phyloP scores from a whole-genome alignment of 2,113 vertebrate genomes.

The Halcyon malimbica region DNA sequence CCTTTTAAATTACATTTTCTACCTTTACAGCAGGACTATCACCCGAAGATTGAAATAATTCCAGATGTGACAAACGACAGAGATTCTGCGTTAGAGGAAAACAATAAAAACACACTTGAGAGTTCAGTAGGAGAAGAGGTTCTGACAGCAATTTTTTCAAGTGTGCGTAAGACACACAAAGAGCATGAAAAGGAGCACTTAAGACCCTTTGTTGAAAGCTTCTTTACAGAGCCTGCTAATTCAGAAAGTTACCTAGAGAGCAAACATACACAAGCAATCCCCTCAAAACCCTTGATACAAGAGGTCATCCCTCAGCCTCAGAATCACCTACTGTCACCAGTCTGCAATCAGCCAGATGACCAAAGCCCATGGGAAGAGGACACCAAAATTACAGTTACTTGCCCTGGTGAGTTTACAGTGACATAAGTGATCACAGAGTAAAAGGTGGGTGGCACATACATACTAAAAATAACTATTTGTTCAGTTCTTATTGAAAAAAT shows the following conservation, averaged over 20 bases:
- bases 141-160: conserved; percentile 38
- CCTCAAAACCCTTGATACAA: conserved; percentile 52
- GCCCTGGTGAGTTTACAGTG: conserved; percentile 11
- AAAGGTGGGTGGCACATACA: not conserved
- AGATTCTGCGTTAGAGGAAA: conserved; percentile 4
- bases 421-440: not conserved
- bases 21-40: conserved; percentile 46
- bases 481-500: not conserved
- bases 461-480: not conserved
- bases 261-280: not conserved
- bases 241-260: not conserved
- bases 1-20: not conserved
- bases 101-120: not conserved
- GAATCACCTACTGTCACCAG: not conserved
- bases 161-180: not conserved
- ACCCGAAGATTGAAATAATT: conserved; percentile 82
- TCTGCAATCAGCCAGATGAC: not conserved
- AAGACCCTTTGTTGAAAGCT: conserved; percentile 5
- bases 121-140: not conserved
- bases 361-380: not conserved
- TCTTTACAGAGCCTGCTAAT: not conserved
- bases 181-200: not conserved
- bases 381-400: not conserved
- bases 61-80: conserved; percentile 62
- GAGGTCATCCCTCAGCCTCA: conserved; percentile 38